phyloP scores from a whole-genome alignment of 2,888 invertebrate genomes.

The Cylloceria caligata region DNA sequence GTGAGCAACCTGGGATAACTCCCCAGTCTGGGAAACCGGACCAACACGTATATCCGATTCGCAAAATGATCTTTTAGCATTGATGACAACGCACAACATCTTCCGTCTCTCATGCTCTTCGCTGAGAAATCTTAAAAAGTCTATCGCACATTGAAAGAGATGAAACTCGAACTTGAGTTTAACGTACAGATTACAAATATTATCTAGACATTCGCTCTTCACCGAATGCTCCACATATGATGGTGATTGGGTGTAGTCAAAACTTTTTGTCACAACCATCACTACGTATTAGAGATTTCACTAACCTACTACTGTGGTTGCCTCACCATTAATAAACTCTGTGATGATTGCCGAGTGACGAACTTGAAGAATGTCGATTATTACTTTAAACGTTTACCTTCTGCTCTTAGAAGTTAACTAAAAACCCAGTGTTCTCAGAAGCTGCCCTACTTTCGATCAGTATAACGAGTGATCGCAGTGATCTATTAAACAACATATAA shows the following conservation, averaged over 20 bases:
- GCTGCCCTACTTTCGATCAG: background rate
- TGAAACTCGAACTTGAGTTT: background rate
- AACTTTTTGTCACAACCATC: background rate
- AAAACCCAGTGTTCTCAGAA: background rate
- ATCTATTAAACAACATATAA: no score
- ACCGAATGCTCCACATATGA: conserved; percentile 1
- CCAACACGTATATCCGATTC: conserved; percentile 70
- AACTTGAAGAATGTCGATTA: background rate
- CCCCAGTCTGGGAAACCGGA: conserved; percentile 69
- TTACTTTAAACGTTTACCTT: background rate
- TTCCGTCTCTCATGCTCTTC: background rate
- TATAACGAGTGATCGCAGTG: no score
- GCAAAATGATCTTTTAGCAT: conserved; percentile 51
- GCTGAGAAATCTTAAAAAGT: background rate
- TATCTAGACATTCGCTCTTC: background rate
- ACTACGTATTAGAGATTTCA: conserved; percentile 2
- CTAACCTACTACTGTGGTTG: background rate
- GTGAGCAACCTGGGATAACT: background rate
- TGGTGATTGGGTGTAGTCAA: background rate
- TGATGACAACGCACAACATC: background rate
- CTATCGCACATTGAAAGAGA: background rate
- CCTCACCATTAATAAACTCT: background rate
- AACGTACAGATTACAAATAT: background rate
- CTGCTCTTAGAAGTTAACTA: background rate
- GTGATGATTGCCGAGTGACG: background rate